Percentiles rank a stretch among this genome's conserved stretches.
Evolutionary conservation across 2,888 invertebrate genomes (phyloP).

Genomic region (Xestia c-nigrum): DNA sequence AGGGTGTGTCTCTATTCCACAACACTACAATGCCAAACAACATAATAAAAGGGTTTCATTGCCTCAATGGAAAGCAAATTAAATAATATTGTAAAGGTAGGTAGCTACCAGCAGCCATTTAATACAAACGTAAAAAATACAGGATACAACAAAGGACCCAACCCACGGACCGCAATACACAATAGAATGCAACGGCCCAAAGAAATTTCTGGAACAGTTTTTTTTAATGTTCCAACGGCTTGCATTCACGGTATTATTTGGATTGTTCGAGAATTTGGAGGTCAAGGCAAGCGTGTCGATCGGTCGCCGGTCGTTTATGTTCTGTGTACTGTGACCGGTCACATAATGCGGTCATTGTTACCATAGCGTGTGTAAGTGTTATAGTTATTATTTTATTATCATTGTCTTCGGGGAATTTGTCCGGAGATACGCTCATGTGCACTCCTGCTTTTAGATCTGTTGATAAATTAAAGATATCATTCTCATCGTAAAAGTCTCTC

Average conservation of each 20-base stretch:
- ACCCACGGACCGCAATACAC: constrained; percentile 32
- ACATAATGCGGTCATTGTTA: constrained; percentile 58
- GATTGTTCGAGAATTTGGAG: constrained; percentile 46
- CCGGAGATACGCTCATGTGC: constrained; percentile 5
- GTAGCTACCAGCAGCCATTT: constrained; percentile 8
- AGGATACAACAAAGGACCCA: constrained; percentile 26
- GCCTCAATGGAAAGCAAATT: constrained; percentile 44
- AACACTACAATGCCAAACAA: constrained; percentile 19
- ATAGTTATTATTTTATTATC: constrained; percentile 26
- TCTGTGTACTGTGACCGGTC: constrained; percentile 37
- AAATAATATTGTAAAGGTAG: constrained; percentile 6
- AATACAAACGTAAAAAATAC: constrained; percentile 2
- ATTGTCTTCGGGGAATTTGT: constrained; percentile 7
- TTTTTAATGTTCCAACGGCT: constrained; percentile 28
- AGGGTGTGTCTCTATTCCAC: constrained; percentile 1
- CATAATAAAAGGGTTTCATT: constrained; percentile 36
- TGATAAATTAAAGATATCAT: neutral
- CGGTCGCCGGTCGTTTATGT: constrained; percentile 19
- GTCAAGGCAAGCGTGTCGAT: constrained; percentile 55
- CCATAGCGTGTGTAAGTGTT: constrained; percentile 6
- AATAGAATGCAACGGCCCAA: constrained; percentile 41
- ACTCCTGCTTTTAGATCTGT: neutral
- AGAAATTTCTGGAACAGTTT: constrained; percentile 47
- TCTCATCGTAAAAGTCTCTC: neutral
- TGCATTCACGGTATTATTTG: constrained; percentile 16